A percentile compares a stretch with the other conserved stretches of the same genome.
These are phyloP conservation scores for Myodes glareolus DNA, from an alignment of 2,113 vertebrate genomes.

Conservation along the genomic window DNA sequence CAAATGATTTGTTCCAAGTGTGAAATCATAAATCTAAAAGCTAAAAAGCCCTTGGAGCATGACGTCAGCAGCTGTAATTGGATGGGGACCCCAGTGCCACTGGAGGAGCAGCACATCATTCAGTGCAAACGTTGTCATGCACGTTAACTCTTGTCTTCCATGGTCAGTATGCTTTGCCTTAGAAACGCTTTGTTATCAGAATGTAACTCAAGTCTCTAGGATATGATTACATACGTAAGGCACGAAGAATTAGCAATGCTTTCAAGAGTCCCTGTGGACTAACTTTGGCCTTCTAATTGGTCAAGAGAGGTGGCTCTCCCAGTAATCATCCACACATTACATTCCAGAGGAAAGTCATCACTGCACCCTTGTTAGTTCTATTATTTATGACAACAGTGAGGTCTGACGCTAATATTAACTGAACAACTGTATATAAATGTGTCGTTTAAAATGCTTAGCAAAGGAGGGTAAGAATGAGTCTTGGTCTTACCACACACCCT, in stretches of 20 bases:
- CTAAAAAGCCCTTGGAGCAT: slow-evolving; percentile 47
- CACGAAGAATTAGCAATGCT: slow-evolving; percentile 84
- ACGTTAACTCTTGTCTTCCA: slow-evolving; percentile 44
- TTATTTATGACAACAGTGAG: slow-evolving; percentile 69
- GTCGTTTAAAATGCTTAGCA: slow-evolving; percentile 38
- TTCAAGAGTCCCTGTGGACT: slow-evolving; percentile 75
- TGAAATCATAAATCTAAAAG: slow-evolving; percentile 71
- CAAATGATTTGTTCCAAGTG: slow-evolving; percentile 55
- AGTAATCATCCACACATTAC: slow-evolving; percentile 70
- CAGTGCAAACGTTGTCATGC: not conserved
- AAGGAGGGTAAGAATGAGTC: not conserved
- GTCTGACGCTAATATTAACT: slow-evolving; percentile 68
- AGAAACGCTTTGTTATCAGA: slow-evolving; percentile 72
- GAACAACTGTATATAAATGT: slow-evolving; percentile 71
- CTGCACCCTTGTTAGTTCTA: not conserved
- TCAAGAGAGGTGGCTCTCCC: slow-evolving; percentile 64
- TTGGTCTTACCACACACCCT: not conserved
- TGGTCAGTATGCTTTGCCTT: not conserved
- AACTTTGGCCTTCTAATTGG: slow-evolving; percentile 61
- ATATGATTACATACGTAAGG: slow-evolving; percentile 79
- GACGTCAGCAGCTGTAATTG: slow-evolving; percentile 36
- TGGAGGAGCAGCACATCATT: slow-evolving; percentile 54
- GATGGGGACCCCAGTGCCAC: slow-evolving; percentile 38
- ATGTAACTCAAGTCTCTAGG: slow-evolving; percentile 79
- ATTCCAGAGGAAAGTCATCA: slow-evolving; percentile 69